A percentile compares a stretch with the other conserved stretches of the same genome.
Evolutionary conservation across 2,113 vertebrate species (phyloP).

Genomic region (Nematolebias whitei): DNA sequence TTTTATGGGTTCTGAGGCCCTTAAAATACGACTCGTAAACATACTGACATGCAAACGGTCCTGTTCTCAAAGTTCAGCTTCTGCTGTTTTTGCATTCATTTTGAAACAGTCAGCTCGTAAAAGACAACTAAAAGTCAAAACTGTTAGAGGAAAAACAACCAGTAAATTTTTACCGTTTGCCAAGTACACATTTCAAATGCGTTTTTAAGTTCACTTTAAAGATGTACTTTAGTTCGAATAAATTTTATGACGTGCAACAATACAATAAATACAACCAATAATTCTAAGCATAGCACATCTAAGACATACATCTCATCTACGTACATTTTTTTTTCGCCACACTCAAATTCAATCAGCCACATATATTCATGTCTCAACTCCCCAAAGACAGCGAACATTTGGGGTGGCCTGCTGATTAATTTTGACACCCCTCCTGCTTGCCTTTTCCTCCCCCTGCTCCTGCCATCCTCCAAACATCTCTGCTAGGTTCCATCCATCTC

Average conservation of each 20-base stretch:
- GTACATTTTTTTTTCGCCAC: constrained; percentile 11
- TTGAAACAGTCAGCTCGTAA: not conserved
- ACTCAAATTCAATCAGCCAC: constrained; percentile 58
- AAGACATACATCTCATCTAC: constrained; percentile 13
- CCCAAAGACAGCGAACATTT: constrained; percentile 78
- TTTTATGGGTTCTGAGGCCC: not conserved
- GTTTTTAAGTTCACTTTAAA: too few relatives aligned
- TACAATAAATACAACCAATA: not conserved
- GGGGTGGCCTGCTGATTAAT: constrained; percentile 76
- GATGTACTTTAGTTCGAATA: too few relatives aligned
- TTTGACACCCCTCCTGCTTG: constrained; percentile 44
- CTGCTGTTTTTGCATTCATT: not conserved
- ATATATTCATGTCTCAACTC: constrained; percentile 74
- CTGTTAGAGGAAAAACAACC: not conserved
- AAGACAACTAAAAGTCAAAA: too few relatives aligned
- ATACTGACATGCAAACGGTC: not conserved
- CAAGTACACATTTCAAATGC: not conserved
- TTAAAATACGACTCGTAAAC: not conserved
- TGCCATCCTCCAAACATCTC: constrained; percentile 51
- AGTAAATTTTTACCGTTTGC: too few relatives aligned
- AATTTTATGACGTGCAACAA: too few relatives aligned
- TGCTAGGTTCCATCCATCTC: constrained; percentile 46
- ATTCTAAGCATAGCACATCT: not conserved
- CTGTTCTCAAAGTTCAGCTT: not conserved
- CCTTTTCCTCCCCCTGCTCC: constrained; percentile 16